Conservation (phyloP, 1,140 invertebrate genomes). For the Zaprionus tsacasi region DNA sequence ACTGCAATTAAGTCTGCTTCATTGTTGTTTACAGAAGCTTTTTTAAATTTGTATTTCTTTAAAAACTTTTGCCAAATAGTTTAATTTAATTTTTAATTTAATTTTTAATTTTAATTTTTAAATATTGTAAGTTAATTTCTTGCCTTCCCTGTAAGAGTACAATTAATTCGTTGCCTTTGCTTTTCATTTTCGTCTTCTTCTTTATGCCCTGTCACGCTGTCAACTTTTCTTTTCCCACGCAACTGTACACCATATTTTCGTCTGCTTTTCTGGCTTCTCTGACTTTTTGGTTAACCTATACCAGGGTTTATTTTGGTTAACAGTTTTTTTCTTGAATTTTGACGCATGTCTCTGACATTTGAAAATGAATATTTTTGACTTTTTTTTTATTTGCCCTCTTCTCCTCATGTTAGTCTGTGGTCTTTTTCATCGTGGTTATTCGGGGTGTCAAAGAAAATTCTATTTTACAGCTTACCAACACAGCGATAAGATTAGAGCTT, state of each 20-base stretch:
- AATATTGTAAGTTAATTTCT: no score
- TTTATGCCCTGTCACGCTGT: conserved; percentile 18
- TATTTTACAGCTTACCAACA: conserved; percentile 1
- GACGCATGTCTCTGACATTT: conserved; percentile 13
- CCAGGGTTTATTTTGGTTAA: conserved; percentile 18
- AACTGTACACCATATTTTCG: background rate
- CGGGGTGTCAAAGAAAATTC: background rate
- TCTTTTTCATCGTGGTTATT: background rate
- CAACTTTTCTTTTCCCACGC: conserved; percentile 19
- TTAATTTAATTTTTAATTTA: no score
- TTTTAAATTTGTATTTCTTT: no score
- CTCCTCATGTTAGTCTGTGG: conserved; percentile 12
- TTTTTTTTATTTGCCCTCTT: conserved; percentile 9
- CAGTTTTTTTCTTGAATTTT: conserved; percentile 21
- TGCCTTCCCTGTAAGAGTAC: background rate
- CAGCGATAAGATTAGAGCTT: background rate
- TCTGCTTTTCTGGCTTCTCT: background rate
- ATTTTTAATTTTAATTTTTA: no score
- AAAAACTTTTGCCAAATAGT: no score
- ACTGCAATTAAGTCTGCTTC: background rate
- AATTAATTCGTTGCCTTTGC: background rate
- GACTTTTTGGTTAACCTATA: conserved; percentile 28
- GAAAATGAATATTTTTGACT: conserved; percentile 31
- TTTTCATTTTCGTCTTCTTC: background rate
- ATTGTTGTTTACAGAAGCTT: background rate